Conservation (phyloP, 2,113 vertebrate species). For the Montifringilla adamsi region DNA sequence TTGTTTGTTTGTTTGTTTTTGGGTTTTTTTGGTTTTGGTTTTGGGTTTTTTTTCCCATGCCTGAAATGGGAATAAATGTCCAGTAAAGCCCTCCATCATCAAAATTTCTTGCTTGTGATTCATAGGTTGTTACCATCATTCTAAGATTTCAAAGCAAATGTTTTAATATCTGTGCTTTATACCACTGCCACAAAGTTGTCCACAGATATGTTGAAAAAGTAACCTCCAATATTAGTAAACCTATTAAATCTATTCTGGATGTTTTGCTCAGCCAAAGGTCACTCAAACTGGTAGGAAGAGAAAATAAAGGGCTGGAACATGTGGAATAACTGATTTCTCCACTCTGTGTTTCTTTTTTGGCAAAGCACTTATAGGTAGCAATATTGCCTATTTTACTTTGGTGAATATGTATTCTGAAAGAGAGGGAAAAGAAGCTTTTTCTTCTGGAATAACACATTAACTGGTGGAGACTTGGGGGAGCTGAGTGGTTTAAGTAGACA, state of each 20-base stretch:
- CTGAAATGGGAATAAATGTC: neutral
- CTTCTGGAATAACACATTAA: neutral
- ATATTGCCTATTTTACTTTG: neutral
- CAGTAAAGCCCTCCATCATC: neutral
- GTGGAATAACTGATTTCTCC: neutral
- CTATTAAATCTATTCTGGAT: neutral
- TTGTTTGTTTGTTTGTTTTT: neutral
- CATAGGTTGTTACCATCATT: neutral
- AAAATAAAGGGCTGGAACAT: neutral
- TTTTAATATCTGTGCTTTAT: neutral
- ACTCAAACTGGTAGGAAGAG: neutral
- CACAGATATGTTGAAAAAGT: neutral
- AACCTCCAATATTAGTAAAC: neutral
- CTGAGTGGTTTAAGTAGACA: neutral
- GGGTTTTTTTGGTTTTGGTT: neutral
- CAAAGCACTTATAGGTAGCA: neutral
- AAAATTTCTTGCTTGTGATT: neutral
- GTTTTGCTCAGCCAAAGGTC: neutral
- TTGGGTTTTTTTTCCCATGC: too few species aligned
- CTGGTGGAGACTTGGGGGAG: neutral
- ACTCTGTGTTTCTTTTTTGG: neutral
- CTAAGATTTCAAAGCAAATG: neutral
- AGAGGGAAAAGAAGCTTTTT: neutral
- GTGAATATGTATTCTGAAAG: neutral
- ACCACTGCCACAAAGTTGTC: neutral